Base-by-base conservation (phyloP, 1,140 invertebrate genomes). In the Ladona fulva region DNA sequence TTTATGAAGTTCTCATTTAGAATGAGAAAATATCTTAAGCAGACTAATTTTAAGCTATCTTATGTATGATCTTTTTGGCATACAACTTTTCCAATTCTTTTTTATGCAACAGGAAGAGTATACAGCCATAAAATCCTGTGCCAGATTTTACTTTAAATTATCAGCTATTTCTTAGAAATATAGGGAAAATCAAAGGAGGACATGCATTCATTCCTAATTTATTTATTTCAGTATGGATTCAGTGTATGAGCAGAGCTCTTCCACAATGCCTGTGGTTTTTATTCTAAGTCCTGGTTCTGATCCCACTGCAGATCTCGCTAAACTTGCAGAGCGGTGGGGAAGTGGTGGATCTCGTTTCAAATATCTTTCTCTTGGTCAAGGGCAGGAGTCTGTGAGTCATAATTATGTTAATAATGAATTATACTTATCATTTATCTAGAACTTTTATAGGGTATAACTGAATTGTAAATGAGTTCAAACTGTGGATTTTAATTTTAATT, bases 251-350 rank as follows among this genome's bases (percentile, higher is more conserved):
- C 93, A 96, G 83, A 95, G 93, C 78, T 90, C 90, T 0, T 88
- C 92, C 0, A 88, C 84, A 10, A 95, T 91, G 78, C 94, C 95
- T 0, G 92, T 96, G 19, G 90, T 96, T 74, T 96, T 97, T 82
- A 93, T 97, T 78, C 86, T 96, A 25, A 95, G 93, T 82, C 92
- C 94, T 12, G 94, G 94, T 0, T 94, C 94, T 0, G 95, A 97
- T 87, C 94, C 95, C 24, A 93, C 93, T 0, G 90, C 89, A 74
- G 94, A 97, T 83, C 83, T 97, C n/a, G 92, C 95, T 87, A 96
- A 95, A 85, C 83, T 97, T 24, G 94, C 93, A 0, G 93, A 95
- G 75, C 86, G 86, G 78, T 88, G 85, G 77, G 91, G 91, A 24
- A 92, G 90, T 81, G 90, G 90, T 0, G 89, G 89, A 74, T 91